A percentile compares a stretch with the other conserved stretches of the same genome.
phyloP scores from a whole-genome alignment of 2,888 invertebrate species.

The Anaspis maculata region DNA sequence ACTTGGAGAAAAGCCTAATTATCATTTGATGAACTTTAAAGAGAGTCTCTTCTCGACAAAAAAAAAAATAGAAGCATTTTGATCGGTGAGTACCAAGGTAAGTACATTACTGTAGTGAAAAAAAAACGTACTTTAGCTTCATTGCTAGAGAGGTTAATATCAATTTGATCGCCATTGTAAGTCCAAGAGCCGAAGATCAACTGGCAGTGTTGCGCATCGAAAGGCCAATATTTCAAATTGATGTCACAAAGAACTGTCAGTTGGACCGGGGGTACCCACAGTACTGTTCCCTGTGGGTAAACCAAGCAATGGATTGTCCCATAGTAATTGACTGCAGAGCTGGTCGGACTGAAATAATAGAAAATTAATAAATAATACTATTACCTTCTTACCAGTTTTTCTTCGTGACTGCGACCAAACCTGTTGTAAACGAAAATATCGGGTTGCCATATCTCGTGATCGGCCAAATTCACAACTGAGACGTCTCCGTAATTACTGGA shows the following conservation, averaged over 20 bases:
- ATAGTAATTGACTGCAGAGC: slow-evolving; percentile 51
- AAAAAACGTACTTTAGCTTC: neutral
- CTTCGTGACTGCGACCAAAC: no score
- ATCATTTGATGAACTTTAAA: no score
- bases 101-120: no score
- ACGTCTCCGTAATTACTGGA: slow-evolving; percentile 57
- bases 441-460: slow-evolving; percentile 72
- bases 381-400: no score
- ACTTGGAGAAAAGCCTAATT: no score
- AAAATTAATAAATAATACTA: neutral
- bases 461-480: slow-evolving; percentile 50
- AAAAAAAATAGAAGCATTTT: no score
- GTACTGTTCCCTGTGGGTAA: slow-evolving; percentile 45
- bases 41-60: no score
- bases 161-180: slow-evolving; percentile 52
- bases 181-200: slow-evolving; percentile 70
- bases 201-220: slow-evolving; percentile 58
- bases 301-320: slow-evolving; percentile 50
- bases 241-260: slow-evolving; percentile 57
- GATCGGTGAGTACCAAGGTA: no score
- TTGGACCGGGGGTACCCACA: slow-evolving; percentile 63
- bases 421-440: slow-evolving; percentile 66
- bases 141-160: slow-evolving; percentile 31
- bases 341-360: slow-evolving; percentile 45
- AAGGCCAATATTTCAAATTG: slow-evolving; percentile 66